Percentiles rank a stretch among this genome's conserved stretches.
These are phyloP conservation scores for Phrynocephalus versicolor DNA, from an alignment of 2,113 vertebrate genomes.

Conservation along the genomic window DNA sequence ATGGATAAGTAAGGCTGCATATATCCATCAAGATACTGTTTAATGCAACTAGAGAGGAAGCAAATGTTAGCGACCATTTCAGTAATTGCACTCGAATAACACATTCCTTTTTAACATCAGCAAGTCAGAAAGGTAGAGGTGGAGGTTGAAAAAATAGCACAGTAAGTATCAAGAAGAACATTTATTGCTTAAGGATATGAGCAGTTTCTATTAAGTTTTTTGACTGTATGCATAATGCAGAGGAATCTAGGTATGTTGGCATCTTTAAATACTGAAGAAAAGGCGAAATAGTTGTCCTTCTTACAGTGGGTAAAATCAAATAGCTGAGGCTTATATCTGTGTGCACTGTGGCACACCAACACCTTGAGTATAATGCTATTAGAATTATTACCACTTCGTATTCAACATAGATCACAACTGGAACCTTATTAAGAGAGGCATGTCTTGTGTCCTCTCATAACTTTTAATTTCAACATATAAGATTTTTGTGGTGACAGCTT, in stretches of 20 bases:
- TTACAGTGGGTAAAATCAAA: conserved; percentile 41
- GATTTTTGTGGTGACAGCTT: conserved; percentile 49
- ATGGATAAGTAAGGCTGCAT: conserved; percentile 68
- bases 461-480: conserved; percentile 43
- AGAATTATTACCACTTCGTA: conserved; percentile 30
- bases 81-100: conserved; percentile 53
- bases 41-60: conserved; percentile 61
- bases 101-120: conserved; percentile 52
- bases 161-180: conserved; percentile 34
- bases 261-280: conserved; percentile 18
- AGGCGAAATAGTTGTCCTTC: conserved; percentile 53
- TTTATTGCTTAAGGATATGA: conserved; percentile 61
- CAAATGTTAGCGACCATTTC: conserved; percentile 60
- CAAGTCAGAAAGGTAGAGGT: conserved; percentile 55
- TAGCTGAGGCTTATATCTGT: conserved; percentile 8
- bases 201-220: conserved; percentile 59
- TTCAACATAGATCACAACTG: conserved; percentile 10
- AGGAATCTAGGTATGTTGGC: conserved; percentile 56
- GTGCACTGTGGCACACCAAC: conserved; percentile 27
- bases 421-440: conserved; percentile 17
- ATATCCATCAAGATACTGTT: conserved; percentile 66
- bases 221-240: conserved; percentile 52
- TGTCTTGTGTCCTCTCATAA: not conserved
- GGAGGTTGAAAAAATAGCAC: conserved; percentile 48
- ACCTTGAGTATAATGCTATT: conserved; percentile 11